Evolutionary conservation across 1,140 invertebrate species (phyloP).

Genomic region (Cotesia vestalis): DNA sequence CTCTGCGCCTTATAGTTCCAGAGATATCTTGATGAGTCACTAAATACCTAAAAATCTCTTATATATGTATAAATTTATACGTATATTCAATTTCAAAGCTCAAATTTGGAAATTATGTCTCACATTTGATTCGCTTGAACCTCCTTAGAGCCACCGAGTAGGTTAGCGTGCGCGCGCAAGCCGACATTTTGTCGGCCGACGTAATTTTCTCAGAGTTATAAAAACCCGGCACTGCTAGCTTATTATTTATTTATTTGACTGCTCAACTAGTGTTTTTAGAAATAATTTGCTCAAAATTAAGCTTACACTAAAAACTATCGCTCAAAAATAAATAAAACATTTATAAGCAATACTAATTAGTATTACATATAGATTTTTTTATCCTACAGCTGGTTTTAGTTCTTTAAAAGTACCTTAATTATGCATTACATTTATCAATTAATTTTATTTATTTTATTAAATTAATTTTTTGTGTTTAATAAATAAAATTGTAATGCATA

Average conservation of each 20-base stretch:
- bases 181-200: no score
- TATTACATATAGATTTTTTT: conserved; percentile 3
- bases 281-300: conserved; percentile 27
- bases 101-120: no score
- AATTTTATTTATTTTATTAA: conserved; percentile 10
- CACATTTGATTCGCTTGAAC: no score
- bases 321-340: conserved; percentile 13
- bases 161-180: no score
- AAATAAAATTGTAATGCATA: conserved; percentile 28
- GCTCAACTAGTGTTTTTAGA: conserved; percentile 53
- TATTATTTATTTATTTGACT: conserved; percentile 34
- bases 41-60: no score
- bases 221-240: no score
- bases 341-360: conserved; percentile 23
- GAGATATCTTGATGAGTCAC: no score
- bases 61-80: no score
- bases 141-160: no score
- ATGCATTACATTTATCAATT: conserved; percentile 28
- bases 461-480: background rate
- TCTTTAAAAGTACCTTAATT: conserved; percentile 35
- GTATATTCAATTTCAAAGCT: no score
- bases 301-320: background rate
- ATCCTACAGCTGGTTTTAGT: conserved; percentile 28
- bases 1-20: no score
- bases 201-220: no score